A percentile compares a stretch with the other conserved stretches of the same genome.
Evolutionary conservation across 2,888 invertebrate species (phyloP).

Genomic region (Quadroppia sp.): DNA sequence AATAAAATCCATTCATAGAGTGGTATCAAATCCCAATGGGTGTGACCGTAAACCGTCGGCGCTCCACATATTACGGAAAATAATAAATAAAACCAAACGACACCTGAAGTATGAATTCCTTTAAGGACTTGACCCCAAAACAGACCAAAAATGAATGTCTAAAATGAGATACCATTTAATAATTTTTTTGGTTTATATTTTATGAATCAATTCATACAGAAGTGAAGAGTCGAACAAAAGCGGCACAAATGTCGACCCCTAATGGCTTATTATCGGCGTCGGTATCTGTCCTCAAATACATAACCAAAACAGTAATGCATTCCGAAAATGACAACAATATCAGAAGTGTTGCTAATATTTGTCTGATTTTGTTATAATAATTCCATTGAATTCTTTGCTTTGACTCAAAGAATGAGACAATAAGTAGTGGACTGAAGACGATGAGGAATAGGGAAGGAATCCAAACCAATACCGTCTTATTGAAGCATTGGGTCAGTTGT

Average conservation of each 20-base stretch:
- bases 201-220: slow-evolving; percentile 5
- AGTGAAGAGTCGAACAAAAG: slow-evolving; percentile 21
- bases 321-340: slow-evolving; percentile 8
- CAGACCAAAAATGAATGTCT: background rate
- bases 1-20: background rate
- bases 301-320: slow-evolving; percentile 7
- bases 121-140: slow-evolving; percentile 12
- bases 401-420: background rate
- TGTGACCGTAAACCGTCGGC: background rate
- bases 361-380: slow-evolving; percentile 35
- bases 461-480: slow-evolving; percentile 41
- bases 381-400: slow-evolving; percentile 39
- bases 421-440: slow-evolving; percentile 24
- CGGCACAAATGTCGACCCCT: slow-evolving; percentile 23
- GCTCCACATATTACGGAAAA: background rate
- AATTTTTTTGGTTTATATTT: background rate
- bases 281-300: background rate
- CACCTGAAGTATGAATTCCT: slow-evolving; percentile 36
- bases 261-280: background rate
- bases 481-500: slow-evolving; percentile 40
- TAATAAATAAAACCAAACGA: slow-evolving; percentile 41
- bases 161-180: background rate
- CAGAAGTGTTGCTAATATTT: background rate
- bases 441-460: slow-evolving; percentile 17
- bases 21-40: background rate